Percentiles rank a stretch among this genome's conserved stretches.
Conservation (phyloP, 2,797 vertebrate genomes). For the Cyclopterus lumpus region DNA sequence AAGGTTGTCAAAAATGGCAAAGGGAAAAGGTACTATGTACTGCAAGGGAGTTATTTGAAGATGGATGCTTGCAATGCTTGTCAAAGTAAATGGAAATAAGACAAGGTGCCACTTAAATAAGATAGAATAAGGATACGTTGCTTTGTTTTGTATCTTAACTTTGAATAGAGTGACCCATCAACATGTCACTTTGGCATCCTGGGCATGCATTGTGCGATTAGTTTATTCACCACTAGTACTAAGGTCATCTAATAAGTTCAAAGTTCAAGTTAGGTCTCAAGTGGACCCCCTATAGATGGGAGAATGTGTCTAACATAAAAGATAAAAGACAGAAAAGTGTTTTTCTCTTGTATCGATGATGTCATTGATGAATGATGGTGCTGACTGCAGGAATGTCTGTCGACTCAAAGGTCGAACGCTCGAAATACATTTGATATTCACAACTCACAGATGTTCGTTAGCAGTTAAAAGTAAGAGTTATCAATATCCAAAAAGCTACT, state of each 20-base stretch:
- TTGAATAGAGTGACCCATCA: constrained; percentile 32
- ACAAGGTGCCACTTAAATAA: neutral
- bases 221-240: constrained; percentile 47
- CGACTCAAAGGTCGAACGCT: constrained; percentile 20
- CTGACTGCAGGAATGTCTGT: constrained; percentile 50
- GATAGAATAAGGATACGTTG: constrained; percentile 1
- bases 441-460: neutral
- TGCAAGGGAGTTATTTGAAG: constrained; percentile 34
- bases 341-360: constrained; percentile 56
- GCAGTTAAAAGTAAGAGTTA: neutral
- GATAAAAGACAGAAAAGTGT: constrained; percentile 25
- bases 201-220: constrained; percentile 52
- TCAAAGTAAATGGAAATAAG: constrained; percentile 21
- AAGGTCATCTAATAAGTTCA: constrained; percentile 61
- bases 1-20: constrained; percentile 37
- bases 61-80: constrained; percentile 18
- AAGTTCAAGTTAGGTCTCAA: constrained; percentile 70
- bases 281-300: constrained; percentile 57
- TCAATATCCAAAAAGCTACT: neutral
- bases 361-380: constrained; percentile 55
- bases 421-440: constrained; percentile 11
- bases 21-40: constrained; percentile 26
- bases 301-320: constrained; percentile 55
- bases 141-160: constrained; percentile 21
- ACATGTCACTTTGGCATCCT: constrained; percentile 68